Evolutionary conservation across 2,888 invertebrate genomes (phyloP).

Genomic region (Phortica okadai): DNA sequence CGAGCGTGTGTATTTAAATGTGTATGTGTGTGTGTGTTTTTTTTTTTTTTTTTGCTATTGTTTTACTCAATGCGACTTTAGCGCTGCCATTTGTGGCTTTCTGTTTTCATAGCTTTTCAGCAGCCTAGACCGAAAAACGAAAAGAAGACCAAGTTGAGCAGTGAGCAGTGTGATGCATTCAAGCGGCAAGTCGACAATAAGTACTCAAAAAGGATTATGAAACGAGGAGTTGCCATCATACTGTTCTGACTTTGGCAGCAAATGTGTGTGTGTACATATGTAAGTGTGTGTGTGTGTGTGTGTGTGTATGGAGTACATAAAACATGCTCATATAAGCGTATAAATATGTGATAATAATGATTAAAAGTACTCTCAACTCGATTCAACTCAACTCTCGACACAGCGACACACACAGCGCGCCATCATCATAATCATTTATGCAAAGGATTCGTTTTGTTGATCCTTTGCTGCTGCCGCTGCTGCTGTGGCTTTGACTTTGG

Average conservation of each 20-base stretch:
- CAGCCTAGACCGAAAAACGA: not conserved
- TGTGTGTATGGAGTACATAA: slow-evolving; percentile 65
- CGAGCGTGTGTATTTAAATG: slow-evolving; percentile 33
- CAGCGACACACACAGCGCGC: slow-evolving; percentile 40
- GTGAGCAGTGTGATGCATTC: slow-evolving; percentile 7
- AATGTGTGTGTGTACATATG: not conserved
- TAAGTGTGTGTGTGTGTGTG: slow-evolving; percentile 10
- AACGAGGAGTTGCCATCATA: not conserved
- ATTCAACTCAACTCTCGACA: not conserved
- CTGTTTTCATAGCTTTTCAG: slow-evolving; percentile 52
- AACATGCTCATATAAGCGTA: slow-evolving; percentile 74
- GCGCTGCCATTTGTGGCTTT: slow-evolving; percentile 73
- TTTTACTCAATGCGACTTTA: slow-evolving; percentile 46
- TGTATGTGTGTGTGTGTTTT: slow-evolving; percentile 42
- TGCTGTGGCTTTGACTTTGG: slow-evolving; percentile 18
- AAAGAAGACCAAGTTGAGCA: not conserved
- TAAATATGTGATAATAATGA: slow-evolving; percentile 75
- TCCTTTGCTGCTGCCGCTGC: slow-evolving; percentile 19
- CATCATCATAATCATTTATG: slow-evolving; percentile 68
- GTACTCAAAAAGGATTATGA: slow-evolving; percentile 68
- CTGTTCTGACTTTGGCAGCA: not conserved
- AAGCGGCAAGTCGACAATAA: slow-evolving; percentile 45
- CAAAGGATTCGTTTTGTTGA: slow-evolving; percentile 60
- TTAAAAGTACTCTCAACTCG: slow-evolving; percentile 66
- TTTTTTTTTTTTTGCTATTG: slow-evolving; percentile 52